Base-by-base conservation (phyloP, 2,113 vertebrate species). In the Hemiprocne comata region DNA sequence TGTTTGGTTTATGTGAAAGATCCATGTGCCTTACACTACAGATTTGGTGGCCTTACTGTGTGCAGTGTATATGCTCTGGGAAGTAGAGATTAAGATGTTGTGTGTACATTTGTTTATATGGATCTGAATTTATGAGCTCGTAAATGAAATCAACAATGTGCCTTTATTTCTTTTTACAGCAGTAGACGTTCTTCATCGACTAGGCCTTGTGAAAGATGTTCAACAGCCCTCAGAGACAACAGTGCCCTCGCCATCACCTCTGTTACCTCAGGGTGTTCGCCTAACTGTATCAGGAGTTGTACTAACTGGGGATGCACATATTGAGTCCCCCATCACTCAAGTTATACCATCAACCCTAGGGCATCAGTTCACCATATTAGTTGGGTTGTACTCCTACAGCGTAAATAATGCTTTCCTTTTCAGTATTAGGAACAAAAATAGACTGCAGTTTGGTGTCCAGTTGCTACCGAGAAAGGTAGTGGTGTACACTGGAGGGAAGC, bases 401-500 rank as follows among this genome's bases (percentile, higher is more conserved):
- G 97, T 97, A 91, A 99, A 99, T 95, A 99, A 99, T 95, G 99
- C 99, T 87, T 99, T 99, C 97, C 97, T 99, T 97, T 99, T 99
- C 97, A 99, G 98, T 96, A 94, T 99, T 93, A 98, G 97, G 96
- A 98, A 97, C 89, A 98, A 97, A 97, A 98, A 98, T 94, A 98
- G 98, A 90, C 98, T 99, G 93, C 98, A 97, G 80, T 98, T 99
- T 89, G 99, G 99, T 94, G 96, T 99, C 29, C 99, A 99, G 93
- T 97, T 99, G 74, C 97, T 99, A 31, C 98, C 98, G 0, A 98
- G 96, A 85, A 98, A 98, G 94, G 95, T 99, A 95, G 98, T 97
- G 5, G 98, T 99, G 14, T 94, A 99, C 90, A 97, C 98, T 21
- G 98, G 98, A 33, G 98, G 98, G 92, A 99, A 98, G 91, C 97